Evolutionary conservation across 2,888 invertebrate species (phyloP), one percentile per base, ranked within the genome.

Genomic region (Rotaria macrura): DNA sequence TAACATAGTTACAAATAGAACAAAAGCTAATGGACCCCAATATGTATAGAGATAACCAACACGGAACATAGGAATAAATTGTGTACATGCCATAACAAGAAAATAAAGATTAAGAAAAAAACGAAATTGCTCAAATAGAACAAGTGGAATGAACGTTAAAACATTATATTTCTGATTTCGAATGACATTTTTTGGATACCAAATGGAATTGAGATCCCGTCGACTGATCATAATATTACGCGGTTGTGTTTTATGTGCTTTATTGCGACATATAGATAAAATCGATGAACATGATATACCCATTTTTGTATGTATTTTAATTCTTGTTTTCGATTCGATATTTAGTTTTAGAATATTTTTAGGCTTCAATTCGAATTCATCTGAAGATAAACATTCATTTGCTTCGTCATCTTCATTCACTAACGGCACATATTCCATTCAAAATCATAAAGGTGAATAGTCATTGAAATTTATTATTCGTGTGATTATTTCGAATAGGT

Each of bases 71-170:
- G 97, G 96, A 90, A 99, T 95, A 92, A 99, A 97, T 92, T 99
- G 99, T 89, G 96, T 96, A 85, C 95, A 93, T 0, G 99, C 98
- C 98, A 99, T 98, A 87, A 98, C 93, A 88, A 99, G 92, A 92
- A 99, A 99, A 91, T 97, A 99, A 87, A 99, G 92, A 92, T 99
- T 99, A 88, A 99, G 93, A 92, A 99, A 99, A 92, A 97, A 98
- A 89, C 96, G 95, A 92, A 99, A 99, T 92, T 99, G 99, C 92
- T 99, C 96, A 92, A 94, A 99, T 87, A 99, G 93, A 87, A 99
- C 97, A n/a, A 92, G 89, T 84, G 93, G 93, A 85, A 93, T 91
- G 88, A 93, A 93, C 43, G 92, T 91, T 87, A 93, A 90, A 87
- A 93, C 88, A 91, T 95, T 98, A 92, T 98, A 99, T 93, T 99